A percentile compares a stretch with the other conserved stretches of the same genome.
Conservation (phyloP, 2,113 vertebrate species). For the Typhlomys cinereus region DNA sequence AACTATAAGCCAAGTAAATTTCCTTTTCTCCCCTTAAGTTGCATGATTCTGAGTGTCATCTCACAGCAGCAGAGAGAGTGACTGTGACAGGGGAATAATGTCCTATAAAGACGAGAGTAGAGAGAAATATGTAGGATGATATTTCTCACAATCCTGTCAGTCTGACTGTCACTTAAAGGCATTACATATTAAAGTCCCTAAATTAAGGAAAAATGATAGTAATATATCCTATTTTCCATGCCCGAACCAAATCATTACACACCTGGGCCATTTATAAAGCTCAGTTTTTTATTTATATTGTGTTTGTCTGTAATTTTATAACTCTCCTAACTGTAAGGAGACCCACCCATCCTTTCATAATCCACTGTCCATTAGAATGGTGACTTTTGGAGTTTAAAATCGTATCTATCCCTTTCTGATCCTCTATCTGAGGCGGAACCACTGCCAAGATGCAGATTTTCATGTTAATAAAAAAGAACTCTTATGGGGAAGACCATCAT, state of each 20-base stretch:
- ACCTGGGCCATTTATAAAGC: not conserved
- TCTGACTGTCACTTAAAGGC: not conserved
- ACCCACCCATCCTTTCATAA: constrained; percentile 19
- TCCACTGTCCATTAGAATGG: not conserved
- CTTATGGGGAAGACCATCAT: no score
- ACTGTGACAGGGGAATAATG: no score
- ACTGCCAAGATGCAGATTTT: no score
- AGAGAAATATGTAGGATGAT: not conserved
- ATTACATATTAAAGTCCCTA: not conserved
- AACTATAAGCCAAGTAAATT: no score
- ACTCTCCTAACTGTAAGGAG: not conserved
- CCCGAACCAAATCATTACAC: not conserved
- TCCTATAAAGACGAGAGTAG: no score
- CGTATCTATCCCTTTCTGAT: no score
- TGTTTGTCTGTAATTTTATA: not conserved
- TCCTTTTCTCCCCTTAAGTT: no score
- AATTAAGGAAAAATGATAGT: not conserved
- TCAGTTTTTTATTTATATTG: no score
- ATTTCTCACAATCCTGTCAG: constrained; percentile 34
- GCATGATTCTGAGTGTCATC: no score
- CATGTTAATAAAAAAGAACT: no score
- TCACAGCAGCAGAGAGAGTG: no score
- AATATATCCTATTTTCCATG: not conserved
- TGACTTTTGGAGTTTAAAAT: constrained; percentile 7
- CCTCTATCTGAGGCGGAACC: no score